Base-by-base conservation (phyloP, 2,113 vertebrate genomes). In the Rhinopithecus roxellana region DNA sequence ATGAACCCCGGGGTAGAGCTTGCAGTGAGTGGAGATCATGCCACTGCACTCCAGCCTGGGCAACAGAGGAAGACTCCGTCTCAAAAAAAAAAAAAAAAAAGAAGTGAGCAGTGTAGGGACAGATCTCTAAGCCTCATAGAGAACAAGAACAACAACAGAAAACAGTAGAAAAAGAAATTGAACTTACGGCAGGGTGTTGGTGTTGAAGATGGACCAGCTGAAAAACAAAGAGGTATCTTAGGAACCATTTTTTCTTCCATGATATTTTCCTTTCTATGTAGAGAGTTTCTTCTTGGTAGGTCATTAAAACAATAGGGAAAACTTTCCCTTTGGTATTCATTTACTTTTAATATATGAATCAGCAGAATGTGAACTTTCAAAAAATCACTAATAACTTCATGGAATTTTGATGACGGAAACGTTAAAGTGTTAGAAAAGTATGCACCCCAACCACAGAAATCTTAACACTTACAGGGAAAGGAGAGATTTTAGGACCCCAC, bases 331-430 rank as follows among this genome's bases (percentile, higher is more conserved):
- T 61, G 22, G 48, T 57, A 17, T 70, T 78, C 70, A 32, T 55
- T 90, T 89, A 35, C 30, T 88, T 93, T 86, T 88, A 45, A 16
- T 90, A 16, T 90, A 69, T 83, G 89, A 93, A 57, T 89, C 11
- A 69, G 10, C 25, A 91, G 82, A 27, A 77, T 64, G 59, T 22
- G n/a, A 50, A 59, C 93, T 94, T 94, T 43, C 0, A 79, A 90
- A 81, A 35, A 22, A n/a, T 64, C 57, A 79, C 78, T 7, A 52
- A 79, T 74, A 80, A 69, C 50, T 30, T 84, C 8, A 32, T 85
- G 77, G n/a, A 78, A 84, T 89, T 94, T 84, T 85, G 78, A 88
- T 67, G 40, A 57, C 1, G 13, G 90, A 18, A 81, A 77, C 35
- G 52, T 88, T 82, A 89, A 83, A 77, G 74, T 70, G 14, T 52